Evolutionary conservation across 2,113 vertebrate genomes (phyloP).

Genomic region (Passer domesticus): DNA sequence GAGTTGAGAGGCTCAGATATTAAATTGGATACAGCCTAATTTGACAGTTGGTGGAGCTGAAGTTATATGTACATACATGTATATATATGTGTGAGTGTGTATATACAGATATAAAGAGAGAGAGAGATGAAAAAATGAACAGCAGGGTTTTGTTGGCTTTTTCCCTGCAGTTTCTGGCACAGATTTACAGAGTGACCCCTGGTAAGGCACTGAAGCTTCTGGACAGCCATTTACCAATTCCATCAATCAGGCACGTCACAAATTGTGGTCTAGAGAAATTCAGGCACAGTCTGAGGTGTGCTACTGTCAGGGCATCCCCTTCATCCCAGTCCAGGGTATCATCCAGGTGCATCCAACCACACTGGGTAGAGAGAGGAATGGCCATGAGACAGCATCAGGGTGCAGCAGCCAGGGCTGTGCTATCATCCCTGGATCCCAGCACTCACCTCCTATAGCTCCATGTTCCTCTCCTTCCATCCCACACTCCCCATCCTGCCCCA

Average conservation of each 20-base stretch:
- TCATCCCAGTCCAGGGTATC: not conserved
- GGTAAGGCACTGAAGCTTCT: not conserved
- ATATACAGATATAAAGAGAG: not conserved
- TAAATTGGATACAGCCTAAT: not conserved
- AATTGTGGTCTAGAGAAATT: not conserved
- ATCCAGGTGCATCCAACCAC: not conserved
- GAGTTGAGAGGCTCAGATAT: not conserved
- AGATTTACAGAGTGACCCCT: not conserved
- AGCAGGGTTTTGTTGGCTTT: not conserved
- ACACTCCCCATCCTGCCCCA: not conserved
- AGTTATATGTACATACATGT: not conserved
- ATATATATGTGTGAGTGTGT: not conserved
- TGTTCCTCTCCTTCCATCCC: not conserved
- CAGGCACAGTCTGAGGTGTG: not conserved
- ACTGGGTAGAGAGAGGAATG: not conserved
- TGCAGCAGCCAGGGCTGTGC: not conserved
- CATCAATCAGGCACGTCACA: not conserved
- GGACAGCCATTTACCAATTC: not conserved
- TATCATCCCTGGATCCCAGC: not conserved
- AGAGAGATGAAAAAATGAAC: not conserved
- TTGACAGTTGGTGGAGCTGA: not conserved
- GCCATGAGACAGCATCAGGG: not conserved
- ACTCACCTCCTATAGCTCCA: not conserved
- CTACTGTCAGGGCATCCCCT: accelerated
- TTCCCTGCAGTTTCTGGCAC: not conserved